phyloP scores from a whole-genome alignment of 2,113 vertebrate genomes.

The Stercorarius parasiticus region DNA sequence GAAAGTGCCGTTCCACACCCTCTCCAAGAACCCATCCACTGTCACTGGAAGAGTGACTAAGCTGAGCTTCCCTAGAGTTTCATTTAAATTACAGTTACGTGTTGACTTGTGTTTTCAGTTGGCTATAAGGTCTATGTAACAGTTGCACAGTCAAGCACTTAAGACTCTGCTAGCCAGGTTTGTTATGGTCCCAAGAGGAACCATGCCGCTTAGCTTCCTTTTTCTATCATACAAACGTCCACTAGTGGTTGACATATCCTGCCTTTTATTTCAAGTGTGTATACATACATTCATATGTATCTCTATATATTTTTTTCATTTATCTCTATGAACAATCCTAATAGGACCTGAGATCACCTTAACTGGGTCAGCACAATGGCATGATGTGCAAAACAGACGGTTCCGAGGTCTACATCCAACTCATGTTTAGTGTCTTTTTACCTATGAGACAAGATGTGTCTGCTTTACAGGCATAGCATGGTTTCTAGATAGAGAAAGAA shows the following conservation, averaged over 20 bases:
- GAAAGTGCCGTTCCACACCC: neutral
- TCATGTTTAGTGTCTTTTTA: slow-evolving; percentile 12
- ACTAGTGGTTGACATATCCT: neutral
- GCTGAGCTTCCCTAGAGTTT: neutral
- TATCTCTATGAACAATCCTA: neutral
- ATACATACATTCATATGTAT: neutral
- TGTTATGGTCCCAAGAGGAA: neutral
- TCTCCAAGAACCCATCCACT: neutral
- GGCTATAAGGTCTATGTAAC: neutral
- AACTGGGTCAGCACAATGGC: neutral
- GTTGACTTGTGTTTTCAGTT: neutral
- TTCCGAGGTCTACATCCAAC: neutral
- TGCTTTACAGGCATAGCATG: neutral
- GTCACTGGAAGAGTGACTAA: neutral
- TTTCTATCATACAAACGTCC: neutral
- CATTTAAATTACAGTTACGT: neutral
- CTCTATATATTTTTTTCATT: neutral
- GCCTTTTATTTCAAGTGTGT: neutral
- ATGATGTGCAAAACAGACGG: neutral
- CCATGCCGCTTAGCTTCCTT: neutral
- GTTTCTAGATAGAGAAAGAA: neutral
- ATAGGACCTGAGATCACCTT: neutral
- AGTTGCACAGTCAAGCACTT: neutral
- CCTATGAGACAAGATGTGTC: neutral
- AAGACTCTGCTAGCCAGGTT: neutral